These are phyloP conservation scores for Tipula lateralis DNA, from an alignment of 2,888 invertebrate genomes.

Conservation along the genomic window DNA sequence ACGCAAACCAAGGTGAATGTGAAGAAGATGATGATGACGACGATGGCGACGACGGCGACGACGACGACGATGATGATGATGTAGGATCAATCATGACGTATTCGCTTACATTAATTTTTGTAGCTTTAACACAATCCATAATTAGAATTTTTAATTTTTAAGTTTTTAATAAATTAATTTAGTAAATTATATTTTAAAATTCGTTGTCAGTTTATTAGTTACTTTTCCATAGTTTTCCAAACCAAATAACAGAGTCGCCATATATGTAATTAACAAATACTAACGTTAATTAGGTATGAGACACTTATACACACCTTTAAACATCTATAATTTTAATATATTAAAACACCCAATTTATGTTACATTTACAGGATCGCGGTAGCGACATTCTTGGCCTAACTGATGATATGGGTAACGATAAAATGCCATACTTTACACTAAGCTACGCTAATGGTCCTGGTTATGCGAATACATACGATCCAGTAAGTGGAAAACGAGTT, in stretches of 20 bases:
- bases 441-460: conserved; percentile 73
- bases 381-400: conserved; percentile 54
- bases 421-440: conserved; percentile 61
- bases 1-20: too few relatives aligned
- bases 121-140: not conserved
- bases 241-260: not conserved
- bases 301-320: not conserved
- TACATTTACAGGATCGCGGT: conserved; percentile 47
- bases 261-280: not conserved
- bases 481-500: conserved; percentile 37
- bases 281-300: not conserved
- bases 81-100: not conserved
- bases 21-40: conserved; percentile 50
- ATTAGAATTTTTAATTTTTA: not conserved
- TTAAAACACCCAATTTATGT: not conserved
- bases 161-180: not conserved
- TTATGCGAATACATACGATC: conserved; percentile 44
- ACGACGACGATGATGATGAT: not conserved
- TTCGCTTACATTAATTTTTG: not conserved
- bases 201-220: not conserved
- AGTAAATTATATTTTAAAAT: not conserved
- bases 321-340: not conserved
- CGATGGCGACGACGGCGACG: not conserved
- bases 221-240: not conserved
- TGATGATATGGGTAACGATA: conserved; percentile 54